These are phyloP conservation scores for Climacteris rufus DNA, from an alignment of 2,113 vertebrate species.

Conservation along the genomic window DNA sequence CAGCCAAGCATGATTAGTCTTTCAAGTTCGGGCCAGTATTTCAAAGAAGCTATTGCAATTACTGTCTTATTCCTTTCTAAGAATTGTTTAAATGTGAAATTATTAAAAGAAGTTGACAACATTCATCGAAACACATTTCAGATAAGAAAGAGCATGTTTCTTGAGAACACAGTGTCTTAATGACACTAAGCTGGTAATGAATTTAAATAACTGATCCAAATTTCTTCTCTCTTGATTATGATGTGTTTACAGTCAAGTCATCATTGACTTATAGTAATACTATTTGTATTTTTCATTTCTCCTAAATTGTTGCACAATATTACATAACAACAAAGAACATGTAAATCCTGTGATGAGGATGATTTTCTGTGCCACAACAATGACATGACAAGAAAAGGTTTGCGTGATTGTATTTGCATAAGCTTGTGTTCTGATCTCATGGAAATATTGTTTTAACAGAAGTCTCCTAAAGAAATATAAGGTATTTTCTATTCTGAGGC, in stretches of 20 bases:
- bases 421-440: background rate
- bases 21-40: background rate
- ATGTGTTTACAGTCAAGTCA: too few relatives aligned
- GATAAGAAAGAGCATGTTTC: background rate
- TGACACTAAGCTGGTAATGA: background rate
- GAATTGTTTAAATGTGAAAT: background rate
- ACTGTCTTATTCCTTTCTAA: background rate
- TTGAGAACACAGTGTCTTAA: background rate
- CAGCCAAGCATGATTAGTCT: background rate
- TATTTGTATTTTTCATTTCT: background rate
- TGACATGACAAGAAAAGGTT: background rate
- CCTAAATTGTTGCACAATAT: background rate
- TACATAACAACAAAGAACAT: background rate
- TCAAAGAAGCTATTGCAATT: background rate
- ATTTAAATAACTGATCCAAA: background rate
- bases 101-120: background rate
- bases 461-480: background rate
- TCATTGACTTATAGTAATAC: background rate
- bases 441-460: background rate
- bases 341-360: background rate
- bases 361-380: background rate
- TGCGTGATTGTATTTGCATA: background rate
- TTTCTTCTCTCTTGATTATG: background rate
- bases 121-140: background rate
- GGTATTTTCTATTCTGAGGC: conserved; percentile 1